Conservation (phyloP, 2,797 vertebrate genomes). For the Scarus forsteni region DNA sequence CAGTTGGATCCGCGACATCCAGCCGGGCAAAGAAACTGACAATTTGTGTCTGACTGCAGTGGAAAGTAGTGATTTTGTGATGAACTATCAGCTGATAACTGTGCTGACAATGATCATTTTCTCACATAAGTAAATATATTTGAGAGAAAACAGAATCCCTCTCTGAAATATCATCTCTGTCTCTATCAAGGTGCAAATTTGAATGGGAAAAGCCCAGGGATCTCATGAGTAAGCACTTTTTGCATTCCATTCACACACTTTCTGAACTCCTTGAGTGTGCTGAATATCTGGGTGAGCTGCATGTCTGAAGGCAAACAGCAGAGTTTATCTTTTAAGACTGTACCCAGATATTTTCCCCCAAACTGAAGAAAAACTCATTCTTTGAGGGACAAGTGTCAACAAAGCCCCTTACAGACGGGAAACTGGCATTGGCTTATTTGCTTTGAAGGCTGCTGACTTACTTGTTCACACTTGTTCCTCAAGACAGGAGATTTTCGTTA, state of each 20-base stretch:
- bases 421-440: too few species aligned
- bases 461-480: too few species aligned
- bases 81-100: constrained; percentile 58
- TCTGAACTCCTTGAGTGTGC: too few species aligned
- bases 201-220: constrained; percentile 3
- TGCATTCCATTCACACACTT: neutral
- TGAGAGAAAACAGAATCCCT: constrained; percentile 47
- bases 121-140: constrained; percentile 55
- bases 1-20: constrained; percentile 43
- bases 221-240: constrained; percentile 19
- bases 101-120: constrained; percentile 63
- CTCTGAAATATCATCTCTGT: constrained; percentile 41
- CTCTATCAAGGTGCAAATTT: constrained; percentile 53
- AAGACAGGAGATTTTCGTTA: too few species aligned
- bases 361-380: too few species aligned
- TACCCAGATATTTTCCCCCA: too few species aligned
- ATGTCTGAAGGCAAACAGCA: too few species aligned
- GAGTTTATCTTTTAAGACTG: too few species aligned
- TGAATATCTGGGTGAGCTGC: too few species aligned
- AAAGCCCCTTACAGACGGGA: too few species aligned
- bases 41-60: constrained; percentile 72
- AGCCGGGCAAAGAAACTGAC: constrained; percentile 53
- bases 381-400: too few species aligned
- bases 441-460: too few species aligned
- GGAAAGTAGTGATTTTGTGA: constrained; percentile 75